phyloP scores from a whole-genome alignment of 2,888 invertebrate species.

The Phytoseiulus persimilis region DNA sequence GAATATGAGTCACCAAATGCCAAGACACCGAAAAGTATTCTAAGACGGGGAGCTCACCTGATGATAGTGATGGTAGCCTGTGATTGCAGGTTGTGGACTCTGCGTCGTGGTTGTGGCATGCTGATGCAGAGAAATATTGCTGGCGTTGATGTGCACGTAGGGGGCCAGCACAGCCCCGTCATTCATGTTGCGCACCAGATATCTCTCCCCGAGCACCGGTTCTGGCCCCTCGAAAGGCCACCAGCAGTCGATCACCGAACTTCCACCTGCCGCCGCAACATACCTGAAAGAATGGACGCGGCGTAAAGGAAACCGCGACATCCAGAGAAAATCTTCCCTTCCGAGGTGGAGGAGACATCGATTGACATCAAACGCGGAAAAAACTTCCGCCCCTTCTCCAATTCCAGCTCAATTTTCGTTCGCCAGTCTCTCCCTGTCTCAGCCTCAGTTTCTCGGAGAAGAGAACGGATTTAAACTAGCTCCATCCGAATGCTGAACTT shows the following conservation, averaged over 20 bases:
- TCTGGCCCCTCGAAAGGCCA: background rate
- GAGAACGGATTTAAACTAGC: background rate
- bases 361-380: background rate
- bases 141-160: slow-evolving; percentile 34
- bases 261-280: background rate
- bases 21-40: no score
- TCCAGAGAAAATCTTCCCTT: background rate
- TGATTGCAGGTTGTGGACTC: slow-evolving; percentile 6
- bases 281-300: background rate
- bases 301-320: background rate
- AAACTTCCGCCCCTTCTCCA: background rate
- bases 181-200: background rate
- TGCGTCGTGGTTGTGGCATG: slow-evolving; percentile 22
- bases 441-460: background rate
- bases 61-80: slow-evolving; percentile 17
- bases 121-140: slow-evolving; percentile 10
- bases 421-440: background rate
- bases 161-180: slow-evolving; percentile 30
- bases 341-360: background rate
- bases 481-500: background rate
- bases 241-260: background rate
- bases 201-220: background rate
- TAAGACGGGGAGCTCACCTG: no score
- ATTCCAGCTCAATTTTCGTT: background rate
- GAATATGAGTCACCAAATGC: no score